Evolutionary conservation across 2,113 vertebrate species (phyloP).

Genomic region (Raphicerus campestris): DNA sequence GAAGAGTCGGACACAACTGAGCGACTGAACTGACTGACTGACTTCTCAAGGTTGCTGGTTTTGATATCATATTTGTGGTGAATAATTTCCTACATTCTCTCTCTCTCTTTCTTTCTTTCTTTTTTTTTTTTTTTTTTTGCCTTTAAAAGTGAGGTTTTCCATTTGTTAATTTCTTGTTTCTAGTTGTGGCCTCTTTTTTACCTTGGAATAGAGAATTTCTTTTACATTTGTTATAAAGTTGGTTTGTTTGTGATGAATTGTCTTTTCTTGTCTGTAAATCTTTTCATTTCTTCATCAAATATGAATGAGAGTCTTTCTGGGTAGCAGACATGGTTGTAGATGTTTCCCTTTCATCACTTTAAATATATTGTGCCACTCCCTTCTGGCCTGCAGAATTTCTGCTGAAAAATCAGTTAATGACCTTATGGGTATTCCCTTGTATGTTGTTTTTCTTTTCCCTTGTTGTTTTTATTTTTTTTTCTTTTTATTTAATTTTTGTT

Average conservation of each 20-base stretch:
- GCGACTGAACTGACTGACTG: background rate
- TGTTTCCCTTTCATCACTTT: background rate
- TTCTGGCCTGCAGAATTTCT: background rate
- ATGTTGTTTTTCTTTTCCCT: background rate
- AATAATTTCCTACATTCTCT: background rate
- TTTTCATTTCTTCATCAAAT: background rate
- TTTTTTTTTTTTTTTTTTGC: background rate
- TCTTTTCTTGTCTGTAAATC: background rate
- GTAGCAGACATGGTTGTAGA: background rate
- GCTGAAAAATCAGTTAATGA: background rate
- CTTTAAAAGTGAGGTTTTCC: background rate
- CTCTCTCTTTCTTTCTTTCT: too few relatives aligned
- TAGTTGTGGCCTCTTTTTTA: background rate
- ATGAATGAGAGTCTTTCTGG: background rate
- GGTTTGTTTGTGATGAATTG: background rate
- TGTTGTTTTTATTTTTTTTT: background rate
- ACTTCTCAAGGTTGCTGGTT: background rate
- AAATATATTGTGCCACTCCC: background rate
- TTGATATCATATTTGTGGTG: background rate
- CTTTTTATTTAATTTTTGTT: background rate
- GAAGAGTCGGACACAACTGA: rapidly evolving
- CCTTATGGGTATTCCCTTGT: background rate
- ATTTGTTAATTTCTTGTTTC: background rate
- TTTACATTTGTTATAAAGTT: background rate
- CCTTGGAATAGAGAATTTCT: background rate